Percentiles rank a stretch among this genome's conserved stretches.
These are phyloP conservation scores for Perca flavescens DNA, from an alignment of 2,113 vertebrate genomes.

Conservation along the genomic window DNA sequence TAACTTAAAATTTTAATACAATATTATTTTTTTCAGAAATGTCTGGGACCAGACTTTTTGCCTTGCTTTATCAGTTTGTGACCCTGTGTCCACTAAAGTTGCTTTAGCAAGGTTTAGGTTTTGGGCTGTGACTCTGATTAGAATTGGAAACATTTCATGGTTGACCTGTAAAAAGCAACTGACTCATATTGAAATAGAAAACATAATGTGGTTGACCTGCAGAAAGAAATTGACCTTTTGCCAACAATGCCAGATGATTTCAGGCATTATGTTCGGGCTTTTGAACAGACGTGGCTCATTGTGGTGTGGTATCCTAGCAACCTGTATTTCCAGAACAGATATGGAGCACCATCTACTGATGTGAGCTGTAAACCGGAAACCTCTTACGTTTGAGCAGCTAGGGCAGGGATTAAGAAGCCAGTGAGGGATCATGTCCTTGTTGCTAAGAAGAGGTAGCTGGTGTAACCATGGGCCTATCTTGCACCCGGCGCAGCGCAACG, in stretches of 20 bases:
- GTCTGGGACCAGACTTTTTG: no score
- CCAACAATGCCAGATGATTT: constrained; percentile 20
- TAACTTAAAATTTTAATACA: no score
- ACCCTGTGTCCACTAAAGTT: neutral
- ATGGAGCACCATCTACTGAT: neutral
- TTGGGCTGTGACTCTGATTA: constrained; percentile 4
- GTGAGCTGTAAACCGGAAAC: neutral
- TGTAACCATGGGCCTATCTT: neutral
- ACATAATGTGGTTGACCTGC: constrained; percentile 15
- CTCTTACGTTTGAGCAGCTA: neutral
- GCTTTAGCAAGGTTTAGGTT: neutral
- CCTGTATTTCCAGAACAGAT: constrained; percentile 15
- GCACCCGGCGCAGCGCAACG: no score
- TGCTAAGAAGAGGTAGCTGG: neutral
- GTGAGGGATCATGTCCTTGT: neutral
- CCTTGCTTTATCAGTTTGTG: neutral
- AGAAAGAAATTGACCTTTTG: constrained; percentile 44
- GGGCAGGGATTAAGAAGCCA: neutral
- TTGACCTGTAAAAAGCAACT: constrained; percentile 30
- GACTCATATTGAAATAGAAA: constrained; percentile 11
- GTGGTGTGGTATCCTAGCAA: constrained; percentile 45
- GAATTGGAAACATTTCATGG: constrained; percentile 12
- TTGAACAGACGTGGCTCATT: constrained; percentile 4
- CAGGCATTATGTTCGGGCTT: constrained; percentile 2
- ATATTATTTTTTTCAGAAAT: no score